Evolutionary conservation across 2,797 vertebrate species (phyloP).

Genomic region (Alcedo quadribrachys): DNA sequence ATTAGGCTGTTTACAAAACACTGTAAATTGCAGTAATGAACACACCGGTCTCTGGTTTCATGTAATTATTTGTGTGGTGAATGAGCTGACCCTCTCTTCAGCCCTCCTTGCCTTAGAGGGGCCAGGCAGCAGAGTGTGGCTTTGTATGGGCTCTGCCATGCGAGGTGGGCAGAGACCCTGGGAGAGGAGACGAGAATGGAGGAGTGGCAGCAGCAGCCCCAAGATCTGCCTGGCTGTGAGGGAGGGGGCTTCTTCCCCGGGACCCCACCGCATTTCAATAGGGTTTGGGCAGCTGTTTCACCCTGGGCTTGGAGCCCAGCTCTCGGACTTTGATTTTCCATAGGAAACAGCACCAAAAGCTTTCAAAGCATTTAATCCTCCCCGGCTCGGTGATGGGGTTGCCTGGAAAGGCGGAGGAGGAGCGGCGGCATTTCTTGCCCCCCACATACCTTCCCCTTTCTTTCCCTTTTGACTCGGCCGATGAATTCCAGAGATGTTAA

Average conservation of each 20-base stretch:
- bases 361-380: neutral
- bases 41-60: neutral
- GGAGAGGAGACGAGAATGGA: neutral
- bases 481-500: constrained; percentile 69
- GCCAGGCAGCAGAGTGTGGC: neutral
- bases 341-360: neutral
- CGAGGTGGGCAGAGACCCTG: neutral
- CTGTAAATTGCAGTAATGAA: constrained; percentile 41
- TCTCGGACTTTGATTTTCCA: neutral
- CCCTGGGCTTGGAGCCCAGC: neutral
- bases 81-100: neutral
- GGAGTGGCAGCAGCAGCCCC: neutral
- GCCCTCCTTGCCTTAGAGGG: neutral
- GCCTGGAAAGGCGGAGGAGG: constrained; percentile 32
- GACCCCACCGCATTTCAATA: neutral
- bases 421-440: neutral
- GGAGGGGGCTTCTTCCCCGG: neutral
- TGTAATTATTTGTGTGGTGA: constrained; percentile 57
- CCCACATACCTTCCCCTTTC: constrained; percentile 45
- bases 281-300: neutral
- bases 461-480: constrained; percentile 40
- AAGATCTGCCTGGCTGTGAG: rapidly evolving
- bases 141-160: neutral
- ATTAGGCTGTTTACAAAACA: constrained; percentile 70
- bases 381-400: rapidly evolving